Base-by-base conservation (phyloP, 2,113 vertebrate species). In the Sigmodon hispidus region DNA sequence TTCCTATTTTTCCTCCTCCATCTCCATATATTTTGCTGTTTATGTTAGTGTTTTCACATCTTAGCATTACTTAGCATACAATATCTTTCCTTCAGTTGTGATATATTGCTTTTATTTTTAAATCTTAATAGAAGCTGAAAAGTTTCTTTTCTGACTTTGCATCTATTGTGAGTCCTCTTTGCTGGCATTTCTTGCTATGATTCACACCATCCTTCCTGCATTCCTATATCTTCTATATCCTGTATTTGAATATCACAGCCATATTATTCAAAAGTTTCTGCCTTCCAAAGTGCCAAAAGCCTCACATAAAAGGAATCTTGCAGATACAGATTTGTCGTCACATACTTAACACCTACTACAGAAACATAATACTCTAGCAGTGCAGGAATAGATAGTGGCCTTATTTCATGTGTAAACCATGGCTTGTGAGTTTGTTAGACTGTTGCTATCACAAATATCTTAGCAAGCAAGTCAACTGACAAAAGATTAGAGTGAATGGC, bases 31-130 rank as follows among this genome's bases (percentile, higher is more conserved):
- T 85, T 63, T 67, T n/a, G n/a, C 63, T 67, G 9, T 87, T 86
- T 15, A 45, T 34, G 16, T 36, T 83, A 63, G n/a, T 79, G 50
- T 12, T 40, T 86, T 12, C 3, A 36, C 52, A 75, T 29, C 55
- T 89, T 75, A 81, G 29, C 3, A 69, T 48, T 72, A 22, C n/a
- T 90, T 40, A 85, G 55, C 22, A 70, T 5, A 75, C 26, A 75
- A 80, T 24, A 55, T 52, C 67, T 59, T 80, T 90, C 80, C 40
- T 84, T 96, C 26, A 87, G 19, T 7, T 15, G 55, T 52, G 24
- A 13, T 77, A 90, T 81, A 16, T 45, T 89, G 17, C 24, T 22
- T 96, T 48, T 84, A 85, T 63, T 90, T 93, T 87, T 21, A 86
- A 94, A 90, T 84, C 8, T 36, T 19, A 26, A 52, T 48, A 69